Evolutionary conservation across 2,113 vertebrate genomes (phyloP).

Genomic region (Dicerorhinus sumatrensis): DNA sequence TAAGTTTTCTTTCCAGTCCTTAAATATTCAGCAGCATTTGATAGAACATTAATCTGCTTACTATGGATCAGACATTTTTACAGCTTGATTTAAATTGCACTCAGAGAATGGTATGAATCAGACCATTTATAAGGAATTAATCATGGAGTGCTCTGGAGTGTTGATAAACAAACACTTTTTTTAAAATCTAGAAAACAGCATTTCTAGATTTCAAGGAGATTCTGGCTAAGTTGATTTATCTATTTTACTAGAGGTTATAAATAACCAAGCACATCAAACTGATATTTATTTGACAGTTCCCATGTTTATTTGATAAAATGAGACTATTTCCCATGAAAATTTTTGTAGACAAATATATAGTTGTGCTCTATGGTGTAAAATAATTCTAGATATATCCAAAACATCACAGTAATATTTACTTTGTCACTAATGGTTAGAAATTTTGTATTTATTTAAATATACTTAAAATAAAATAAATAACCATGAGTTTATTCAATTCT

Average conservation of each 20-base stretch:
- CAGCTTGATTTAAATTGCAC: not conserved
- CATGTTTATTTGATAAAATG: not conserved
- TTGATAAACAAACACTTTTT: slow-evolving; percentile 24
- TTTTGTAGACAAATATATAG: slow-evolving; percentile 6
- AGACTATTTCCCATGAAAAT: not conserved
- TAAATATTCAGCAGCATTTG: not conserved
- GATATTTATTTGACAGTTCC: slow-evolving; percentile 51
- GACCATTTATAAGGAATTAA: slow-evolving; percentile 36
- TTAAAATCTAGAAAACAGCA: not conserved
- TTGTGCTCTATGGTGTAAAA: not conserved
- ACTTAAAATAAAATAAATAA: slow-evolving; percentile 37
- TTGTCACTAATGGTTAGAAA: not conserved
- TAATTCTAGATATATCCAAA: slow-evolving; percentile 30
- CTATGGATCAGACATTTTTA: not conserved
- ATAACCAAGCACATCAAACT: slow-evolving; percentile 42
- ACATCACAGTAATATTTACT: not conserved
- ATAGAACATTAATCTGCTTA: slow-evolving; percentile 11
- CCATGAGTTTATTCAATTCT: not conserved
- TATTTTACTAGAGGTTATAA: slow-evolving; percentile 49
- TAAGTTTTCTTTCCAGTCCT: not conserved
- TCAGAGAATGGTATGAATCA: not conserved
- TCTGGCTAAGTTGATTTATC: slow-evolving; percentile 11
- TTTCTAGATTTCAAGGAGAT: not conserved
- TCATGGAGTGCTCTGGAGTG: not conserved
- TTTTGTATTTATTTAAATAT: not conserved